Evolutionary conservation across 2,113 vertebrate genomes (phyloP).

Genomic region (Anolis carolinensis): DNA sequence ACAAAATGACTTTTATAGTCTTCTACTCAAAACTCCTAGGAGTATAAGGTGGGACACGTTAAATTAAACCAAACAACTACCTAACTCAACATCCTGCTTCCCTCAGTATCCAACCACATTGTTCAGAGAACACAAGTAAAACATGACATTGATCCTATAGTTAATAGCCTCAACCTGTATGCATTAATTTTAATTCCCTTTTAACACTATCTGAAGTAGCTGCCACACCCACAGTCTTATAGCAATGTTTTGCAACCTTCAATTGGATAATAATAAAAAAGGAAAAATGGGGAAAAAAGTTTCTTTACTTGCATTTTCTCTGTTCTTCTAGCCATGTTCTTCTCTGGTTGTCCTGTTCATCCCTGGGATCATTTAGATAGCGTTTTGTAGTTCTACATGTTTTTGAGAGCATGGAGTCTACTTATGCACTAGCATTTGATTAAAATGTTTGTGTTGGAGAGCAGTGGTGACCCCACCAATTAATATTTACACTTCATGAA

Average conservation of each 20-base stretch:
- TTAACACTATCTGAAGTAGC: neutral
- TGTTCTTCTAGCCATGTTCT: neutral
- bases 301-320: too few species aligned
- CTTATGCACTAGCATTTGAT: neutral
- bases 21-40: neutral
- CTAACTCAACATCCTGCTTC: neutral
- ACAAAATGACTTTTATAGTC: neutral
- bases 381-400: neutral
- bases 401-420: neutral
- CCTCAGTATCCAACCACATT: neutral
- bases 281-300: too few species aligned
- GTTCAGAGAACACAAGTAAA: neutral
- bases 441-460: neutral
- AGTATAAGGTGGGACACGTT: neutral
- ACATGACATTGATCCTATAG: neutral
- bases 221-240: neutral
- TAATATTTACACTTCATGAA: neutral
- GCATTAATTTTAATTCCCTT: neutral
- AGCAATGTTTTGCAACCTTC: neutral
- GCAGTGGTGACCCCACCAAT: neutral
- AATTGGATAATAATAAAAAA: neutral
- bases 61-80: neutral
- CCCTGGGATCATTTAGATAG: neutral
- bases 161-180: neutral
- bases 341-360: too few species aligned